phyloP scores from a whole-genome alignment of 2,113 vertebrate species.

The Bettongia penicillata region DNA sequence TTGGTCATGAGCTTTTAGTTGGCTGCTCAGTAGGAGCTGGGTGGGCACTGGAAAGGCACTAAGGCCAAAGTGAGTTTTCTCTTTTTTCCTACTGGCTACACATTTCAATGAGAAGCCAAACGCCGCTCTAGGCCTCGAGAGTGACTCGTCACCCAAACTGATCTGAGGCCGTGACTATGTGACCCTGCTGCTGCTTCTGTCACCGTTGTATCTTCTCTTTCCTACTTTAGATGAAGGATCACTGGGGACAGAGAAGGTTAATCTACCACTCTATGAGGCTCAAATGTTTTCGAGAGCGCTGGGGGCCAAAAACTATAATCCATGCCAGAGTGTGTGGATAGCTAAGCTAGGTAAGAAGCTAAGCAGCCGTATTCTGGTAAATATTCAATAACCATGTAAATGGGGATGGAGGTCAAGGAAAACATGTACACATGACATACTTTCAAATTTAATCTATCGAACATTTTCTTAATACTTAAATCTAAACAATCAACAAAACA shows the following conservation, averaged over 20 bases:
- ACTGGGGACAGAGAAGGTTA: background rate
- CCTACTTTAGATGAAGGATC: background rate
- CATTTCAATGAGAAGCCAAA: background rate
- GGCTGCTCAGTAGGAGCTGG: background rate
- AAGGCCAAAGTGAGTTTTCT: background rate
- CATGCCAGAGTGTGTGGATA: background rate
- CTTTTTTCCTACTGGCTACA: background rate
- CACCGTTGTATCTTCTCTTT: background rate
- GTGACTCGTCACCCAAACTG: background rate
- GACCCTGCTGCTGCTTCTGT: background rate
- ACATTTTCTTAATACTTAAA: background rate
- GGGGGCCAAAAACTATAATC: background rate
- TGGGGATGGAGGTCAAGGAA: background rate
- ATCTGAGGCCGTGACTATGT: background rate
- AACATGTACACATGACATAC: background rate
- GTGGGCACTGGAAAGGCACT: background rate
- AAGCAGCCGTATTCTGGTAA: background rate
- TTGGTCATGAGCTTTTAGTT: background rate
- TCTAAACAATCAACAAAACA: background rate
- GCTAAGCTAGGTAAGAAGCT: background rate
- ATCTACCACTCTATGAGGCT: background rate
- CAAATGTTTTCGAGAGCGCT: background rate
- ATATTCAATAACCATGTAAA: background rate
- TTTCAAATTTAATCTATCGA: background rate
- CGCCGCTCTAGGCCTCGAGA: background rate